Base-by-base conservation (phyloP, 1,140 invertebrate species). In the Brevipalpus yothersi region DNA sequence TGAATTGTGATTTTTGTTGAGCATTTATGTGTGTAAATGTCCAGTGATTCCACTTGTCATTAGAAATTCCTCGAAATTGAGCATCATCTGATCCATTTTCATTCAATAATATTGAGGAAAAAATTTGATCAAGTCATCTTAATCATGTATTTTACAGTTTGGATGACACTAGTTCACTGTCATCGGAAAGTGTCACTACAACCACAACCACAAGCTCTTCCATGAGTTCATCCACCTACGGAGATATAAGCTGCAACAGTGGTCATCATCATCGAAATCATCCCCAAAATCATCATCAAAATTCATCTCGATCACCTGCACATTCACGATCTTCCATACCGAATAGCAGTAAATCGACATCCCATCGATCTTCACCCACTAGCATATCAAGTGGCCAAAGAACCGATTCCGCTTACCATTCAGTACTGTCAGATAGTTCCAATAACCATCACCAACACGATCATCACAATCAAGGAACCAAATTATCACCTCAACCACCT, bases 161-260 rank as follows among this genome's bases (percentile, higher is more conserved):
- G 12, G 60, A 61, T 53, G 60, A 61, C 21, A 61, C 23, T 0
- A 58, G 56, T 13, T 61, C 60, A 13, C 43, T 61, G 19, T 59
- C 56, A 40, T 61, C 60, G 2, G 60, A 61, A 57, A 23, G 53
- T 19, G 56, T 23, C 31, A 61, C 40, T 9, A 51, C 47, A 13
- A 58, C 56, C 12, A 39, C 41, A 12, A 61, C 60, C 13, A 61
- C 60, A 10, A 53, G 56, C 13, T 58, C 60, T 2, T 58, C 56
- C 1, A 39, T 39, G 23, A 49, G 17, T 19, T 61, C 56, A 45
- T 60, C 59, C 4, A 58, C 60, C 19, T 17, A 17, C 39, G 60
- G 55, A 53, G 55, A 58, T 15, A 41, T 45, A 15, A 23, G 47
- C 31, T 31, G 31, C 5, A 31, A 31, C 31, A 31, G 31, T 31